These are phyloP conservation scores for Acanthurus leucopareius DNA, from an alignment of 2,797 vertebrate genomes.

Conservation along the genomic window DNA sequence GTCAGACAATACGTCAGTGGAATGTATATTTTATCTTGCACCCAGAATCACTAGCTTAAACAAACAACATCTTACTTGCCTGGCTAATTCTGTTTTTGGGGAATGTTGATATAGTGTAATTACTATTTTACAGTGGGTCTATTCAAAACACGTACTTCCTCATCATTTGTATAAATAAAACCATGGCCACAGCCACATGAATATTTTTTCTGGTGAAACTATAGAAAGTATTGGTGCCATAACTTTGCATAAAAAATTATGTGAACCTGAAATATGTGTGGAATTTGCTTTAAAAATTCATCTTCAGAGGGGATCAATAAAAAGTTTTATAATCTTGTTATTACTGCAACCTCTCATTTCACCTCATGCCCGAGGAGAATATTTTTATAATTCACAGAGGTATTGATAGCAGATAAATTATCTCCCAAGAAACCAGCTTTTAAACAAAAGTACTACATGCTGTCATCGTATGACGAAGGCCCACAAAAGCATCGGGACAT, in stretches of 20 bases:
- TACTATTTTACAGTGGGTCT: constrained; percentile 75
- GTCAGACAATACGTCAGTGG: constrained; percentile 75
- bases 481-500: constrained; percentile 18
- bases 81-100: constrained; percentile 68
- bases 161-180: constrained; percentile 83
- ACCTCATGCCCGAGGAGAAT: constrained; percentile 35
- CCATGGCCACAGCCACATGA: constrained; percentile 74
- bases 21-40: constrained; percentile 78
- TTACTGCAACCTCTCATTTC: constrained; percentile 78
- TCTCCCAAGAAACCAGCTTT: constrained; percentile 19
- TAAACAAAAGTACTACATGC: constrained; percentile 12
- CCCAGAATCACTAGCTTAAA: constrained; percentile 66
- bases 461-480: constrained; percentile 45
- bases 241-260: constrained; percentile 70
- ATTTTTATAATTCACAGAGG: constrained; percentile 17
- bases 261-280: constrained; percentile 79
- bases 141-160: constrained; percentile 70
- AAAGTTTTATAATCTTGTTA: constrained; percentile 84
- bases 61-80: constrained; percentile 55
- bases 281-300: constrained; percentile 80
- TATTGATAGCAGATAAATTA: constrained; percentile 17
- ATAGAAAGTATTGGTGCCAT: constrained; percentile 81
- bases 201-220: constrained; percentile 77
- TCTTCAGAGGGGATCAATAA: constrained; percentile 84
- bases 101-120: constrained; percentile 78